Conservation (phyloP, 2,797 vertebrate genomes). For the Vireo griseus region DNA sequence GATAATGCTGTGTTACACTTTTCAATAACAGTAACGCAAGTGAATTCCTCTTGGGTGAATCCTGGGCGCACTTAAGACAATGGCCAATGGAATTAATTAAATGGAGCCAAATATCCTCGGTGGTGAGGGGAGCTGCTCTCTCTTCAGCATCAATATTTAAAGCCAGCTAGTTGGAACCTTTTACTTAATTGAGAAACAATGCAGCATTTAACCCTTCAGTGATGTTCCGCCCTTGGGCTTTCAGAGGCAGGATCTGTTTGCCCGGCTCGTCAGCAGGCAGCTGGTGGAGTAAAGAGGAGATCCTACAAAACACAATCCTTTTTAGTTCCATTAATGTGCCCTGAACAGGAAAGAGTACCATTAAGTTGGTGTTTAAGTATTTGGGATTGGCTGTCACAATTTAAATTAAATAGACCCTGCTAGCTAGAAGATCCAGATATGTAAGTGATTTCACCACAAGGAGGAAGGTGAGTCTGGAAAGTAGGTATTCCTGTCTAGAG, state of each 20-base stretch:
- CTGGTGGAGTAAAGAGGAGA: constrained; percentile 58
- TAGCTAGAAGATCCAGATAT: constrained; percentile 45
- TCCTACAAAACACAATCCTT: constrained; percentile 33
- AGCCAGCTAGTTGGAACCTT: constrained; percentile 42
- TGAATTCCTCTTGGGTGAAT: constrained; percentile 61
- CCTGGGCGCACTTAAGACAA: constrained; percentile 54
- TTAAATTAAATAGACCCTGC: constrained; percentile 57
- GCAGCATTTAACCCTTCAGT: constrained; percentile 35
- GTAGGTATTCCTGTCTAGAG: constrained; percentile 41
- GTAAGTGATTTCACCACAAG: constrained; percentile 5
- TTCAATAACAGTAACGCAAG: constrained; percentile 44
- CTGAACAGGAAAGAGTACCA: constrained; percentile 28
- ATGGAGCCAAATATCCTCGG: constrained; percentile 50
- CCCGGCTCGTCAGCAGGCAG: constrained; percentile 39
- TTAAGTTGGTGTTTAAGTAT: constrained; percentile 46
- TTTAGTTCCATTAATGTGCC: constrained; percentile 37
- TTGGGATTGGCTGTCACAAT: constrained; percentile 28
- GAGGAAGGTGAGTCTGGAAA: constrained; percentile 31
- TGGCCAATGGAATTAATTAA: constrained; percentile 64
- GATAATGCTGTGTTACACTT: constrained; percentile 65
- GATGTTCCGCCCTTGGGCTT: background rate
- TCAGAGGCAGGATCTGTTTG: background rate
- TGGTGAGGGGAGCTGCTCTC: constrained; percentile 26
- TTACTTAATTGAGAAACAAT: constrained; percentile 57
- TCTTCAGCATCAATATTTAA: constrained; percentile 55